Base-by-base conservation (phyloP, 2,113 vertebrate species). In the Thryonomys swinderianus region DNA sequence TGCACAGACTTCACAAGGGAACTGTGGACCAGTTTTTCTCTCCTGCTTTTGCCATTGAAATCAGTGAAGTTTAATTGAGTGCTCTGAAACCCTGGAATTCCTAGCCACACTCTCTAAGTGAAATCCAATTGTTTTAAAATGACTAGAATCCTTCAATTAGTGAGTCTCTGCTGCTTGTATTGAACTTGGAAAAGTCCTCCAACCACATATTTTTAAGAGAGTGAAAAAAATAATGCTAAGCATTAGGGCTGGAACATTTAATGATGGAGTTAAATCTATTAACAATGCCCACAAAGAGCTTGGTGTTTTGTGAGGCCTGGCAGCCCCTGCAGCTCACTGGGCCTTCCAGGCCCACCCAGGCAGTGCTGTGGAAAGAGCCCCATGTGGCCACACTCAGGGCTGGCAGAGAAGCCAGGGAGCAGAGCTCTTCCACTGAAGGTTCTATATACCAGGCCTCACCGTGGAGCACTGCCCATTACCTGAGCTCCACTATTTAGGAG, bases 121-220 rank as follows among this genome's bases (percentile, higher is more conserved):
- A 96, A 90, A 34, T 71, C 23, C 81, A 78, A 0, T 88, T 96
- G 1, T 76, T 51, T 81, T 89, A 81, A 85, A 95, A 67, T 89
- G 14, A 88, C 71, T 74, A 42, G 40, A 11, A 3, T 40, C 71
- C 48, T 32, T 32, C 82, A 42, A 79, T 55, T 73, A 45, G 34
- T 92, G 57, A 92, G 14, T 40, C 20, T 71, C 27, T 96, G 12
- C 21, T 69, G 16, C 34, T 84, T 37, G 59, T 61, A 81, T 40
- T 78, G 55, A 78, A 95, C 48, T 92, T 84, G 83, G 59, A 61
- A 64, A 88, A 73, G 51, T 4, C 7, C 23, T 37, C 59, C 45
- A 79, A 30, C 37, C 11, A 32, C 21, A 88, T 69, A 73, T 27
- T 90, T 82, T 66, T 88, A 91, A 42, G 79, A 85, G 71, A 91